These are phyloP conservation scores for Bombus soroeensis DNA, from an alignment of 1,140 invertebrate species.

Conservation along the genomic window DNA sequence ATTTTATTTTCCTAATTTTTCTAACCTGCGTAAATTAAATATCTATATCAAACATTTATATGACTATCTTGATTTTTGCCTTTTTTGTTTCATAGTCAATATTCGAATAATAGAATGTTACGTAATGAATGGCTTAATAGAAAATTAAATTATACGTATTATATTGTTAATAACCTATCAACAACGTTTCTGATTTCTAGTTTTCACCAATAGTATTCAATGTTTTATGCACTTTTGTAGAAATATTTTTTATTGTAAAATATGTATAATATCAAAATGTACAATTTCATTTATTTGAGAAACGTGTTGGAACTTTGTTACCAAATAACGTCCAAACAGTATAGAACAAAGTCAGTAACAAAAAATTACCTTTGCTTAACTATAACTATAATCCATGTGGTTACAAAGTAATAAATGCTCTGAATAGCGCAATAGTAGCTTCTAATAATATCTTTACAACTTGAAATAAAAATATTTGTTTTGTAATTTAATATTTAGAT, in stretches of 20 bases:
- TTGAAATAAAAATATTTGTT: neutral
- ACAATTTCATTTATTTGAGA: neutral
- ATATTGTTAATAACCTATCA: neutral
- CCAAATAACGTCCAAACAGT: neutral
- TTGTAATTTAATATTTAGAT: neutral
- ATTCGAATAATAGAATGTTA: neutral
- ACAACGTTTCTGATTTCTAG: neutral
- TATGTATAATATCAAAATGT: neutral
- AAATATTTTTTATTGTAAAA: neutral
- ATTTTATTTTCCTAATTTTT: neutral
- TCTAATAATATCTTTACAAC: neutral
- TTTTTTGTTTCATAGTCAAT: neutral
- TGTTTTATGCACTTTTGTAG: neutral
- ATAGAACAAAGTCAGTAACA: neutral
- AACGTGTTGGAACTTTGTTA: neutral
- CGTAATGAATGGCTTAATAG: neutral
- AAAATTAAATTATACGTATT: neutral
- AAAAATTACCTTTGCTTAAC: neutral
- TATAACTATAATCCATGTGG: neutral
- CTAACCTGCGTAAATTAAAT: neutral
- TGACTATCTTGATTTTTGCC: neutral
- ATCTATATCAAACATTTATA: neutral
- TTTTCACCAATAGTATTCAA: neutral
- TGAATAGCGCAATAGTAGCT: neutral
- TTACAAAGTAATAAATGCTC: neutral